Conservation (phyloP, 2,113 vertebrate genomes). For the Thalassarche chlororhynchos region DNA sequence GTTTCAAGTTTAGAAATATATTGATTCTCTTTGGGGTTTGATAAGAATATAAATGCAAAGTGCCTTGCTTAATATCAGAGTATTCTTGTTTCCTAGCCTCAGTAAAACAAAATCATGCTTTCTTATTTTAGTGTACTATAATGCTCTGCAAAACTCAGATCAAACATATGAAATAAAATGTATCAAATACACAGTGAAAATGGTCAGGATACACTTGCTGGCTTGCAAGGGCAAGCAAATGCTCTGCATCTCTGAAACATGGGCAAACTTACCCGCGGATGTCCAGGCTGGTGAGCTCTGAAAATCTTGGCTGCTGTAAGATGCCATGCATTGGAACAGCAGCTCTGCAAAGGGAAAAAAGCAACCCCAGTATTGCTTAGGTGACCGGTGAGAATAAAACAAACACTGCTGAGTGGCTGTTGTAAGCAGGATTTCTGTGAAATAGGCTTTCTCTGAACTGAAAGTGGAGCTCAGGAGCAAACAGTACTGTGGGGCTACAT, state of each 20-base stretch:
- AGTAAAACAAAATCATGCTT: not conserved
- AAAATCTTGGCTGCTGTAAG: not conserved
- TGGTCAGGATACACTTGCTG: not conserved
- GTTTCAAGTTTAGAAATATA: conserved; percentile 25
- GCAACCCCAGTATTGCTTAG: not conserved
- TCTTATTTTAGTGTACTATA: not conserved
- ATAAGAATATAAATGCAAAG: conserved; percentile 23
- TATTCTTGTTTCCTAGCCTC: not conserved
- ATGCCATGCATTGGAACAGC: not conserved
- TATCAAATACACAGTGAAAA: rapidly evolving
- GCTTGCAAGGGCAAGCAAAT: not conserved
- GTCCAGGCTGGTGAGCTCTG: not conserved
- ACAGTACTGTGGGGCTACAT: not conserved
- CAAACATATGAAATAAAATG: not conserved
- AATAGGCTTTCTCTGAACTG: not conserved
- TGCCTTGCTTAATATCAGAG: not conserved
- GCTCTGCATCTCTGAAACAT: not conserved
- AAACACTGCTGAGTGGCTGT: not conserved
- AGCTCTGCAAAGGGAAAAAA: not conserved
- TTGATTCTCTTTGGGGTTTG: conserved; percentile 38
- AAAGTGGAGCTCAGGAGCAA: not conserved
- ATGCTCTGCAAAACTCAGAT: not conserved
- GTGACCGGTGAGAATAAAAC: not conserved
- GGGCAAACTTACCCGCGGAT: rapidly evolving
- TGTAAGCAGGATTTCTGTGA: not conserved